These are phyloP conservation scores for Diaperis boleti DNA, from an alignment of 2,888 invertebrate genomes.

Conservation along the genomic window DNA sequence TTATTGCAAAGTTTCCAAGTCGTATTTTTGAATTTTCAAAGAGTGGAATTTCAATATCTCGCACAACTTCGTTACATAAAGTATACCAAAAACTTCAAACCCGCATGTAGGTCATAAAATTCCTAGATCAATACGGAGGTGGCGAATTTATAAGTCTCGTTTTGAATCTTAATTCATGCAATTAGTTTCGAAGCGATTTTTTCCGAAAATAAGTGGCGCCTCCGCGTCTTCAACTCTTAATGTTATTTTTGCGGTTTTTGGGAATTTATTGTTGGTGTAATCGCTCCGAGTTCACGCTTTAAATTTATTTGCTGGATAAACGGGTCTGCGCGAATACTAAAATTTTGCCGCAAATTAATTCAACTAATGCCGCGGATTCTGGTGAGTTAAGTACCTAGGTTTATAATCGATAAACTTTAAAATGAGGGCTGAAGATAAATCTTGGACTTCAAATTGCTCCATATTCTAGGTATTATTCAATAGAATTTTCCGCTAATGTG, in stretches of 20 bases:
- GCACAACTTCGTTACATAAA: conserved; percentile 9
- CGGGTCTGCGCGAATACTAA: conserved; percentile 12
- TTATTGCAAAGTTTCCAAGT: conserved; percentile 3
- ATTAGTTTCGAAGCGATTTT: no score
- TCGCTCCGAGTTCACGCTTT: background rate
- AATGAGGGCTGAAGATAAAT: no score
- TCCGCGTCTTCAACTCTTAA: background rate
- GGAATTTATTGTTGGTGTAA: conserved; percentile 9
- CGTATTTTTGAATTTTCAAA: conserved; percentile 3
- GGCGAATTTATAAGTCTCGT: background rate
- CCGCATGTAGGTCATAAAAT: background rate
- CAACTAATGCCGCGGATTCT: conserved; percentile 8
- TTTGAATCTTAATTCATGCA: no score
- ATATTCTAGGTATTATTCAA: no score
- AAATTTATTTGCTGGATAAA: conserved; percentile 17
- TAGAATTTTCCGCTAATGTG: no score
- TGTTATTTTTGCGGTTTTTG: conserved; percentile 10
- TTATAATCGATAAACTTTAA: conserved; percentile 6
- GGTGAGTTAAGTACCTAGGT: background rate
- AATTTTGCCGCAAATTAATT: conserved; percentile 27
- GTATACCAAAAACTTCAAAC: background rate
- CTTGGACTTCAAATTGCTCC: no score
- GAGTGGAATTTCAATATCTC: conserved; percentile 14
- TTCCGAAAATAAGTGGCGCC: background rate
- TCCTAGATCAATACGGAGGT: background rate